phyloP scores from a whole-genome alignment of 1,140 invertebrate species.

The Grapholita molesta region DNA sequence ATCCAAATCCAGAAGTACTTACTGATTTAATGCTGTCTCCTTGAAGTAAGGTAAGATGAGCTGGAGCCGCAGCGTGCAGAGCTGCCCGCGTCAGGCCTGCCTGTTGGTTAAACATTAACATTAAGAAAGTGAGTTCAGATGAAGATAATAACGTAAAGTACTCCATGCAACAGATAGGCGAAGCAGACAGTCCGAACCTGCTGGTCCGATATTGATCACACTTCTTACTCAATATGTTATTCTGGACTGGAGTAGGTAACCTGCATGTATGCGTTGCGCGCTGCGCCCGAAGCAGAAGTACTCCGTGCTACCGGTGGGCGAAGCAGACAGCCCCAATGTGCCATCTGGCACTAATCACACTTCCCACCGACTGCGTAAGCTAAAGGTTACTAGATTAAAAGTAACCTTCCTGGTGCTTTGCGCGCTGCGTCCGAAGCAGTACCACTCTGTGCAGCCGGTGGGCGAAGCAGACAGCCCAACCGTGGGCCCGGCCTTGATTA shows the following conservation, averaged over 20 bases:
- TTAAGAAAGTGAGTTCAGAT: too few relatives aligned
- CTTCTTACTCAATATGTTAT: conserved; percentile 87
- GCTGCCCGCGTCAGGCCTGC: conserved; percentile 88
- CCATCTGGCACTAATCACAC: conserved; percentile 92
- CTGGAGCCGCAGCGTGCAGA: conserved; percentile 79
- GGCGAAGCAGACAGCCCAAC: conserved; percentile 90
- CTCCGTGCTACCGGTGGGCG: conserved; percentile 89
- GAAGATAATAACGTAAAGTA: conserved; percentile 59
- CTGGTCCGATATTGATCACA: conserved; percentile 92
- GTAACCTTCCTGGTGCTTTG: conserved; percentile 85
- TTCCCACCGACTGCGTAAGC: conserved; percentile 88
- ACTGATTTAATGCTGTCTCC: conserved; percentile 42
- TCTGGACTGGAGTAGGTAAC: conserved; percentile 77
- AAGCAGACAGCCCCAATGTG: conserved; percentile 90
- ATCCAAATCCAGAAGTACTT: too few relatives aligned
- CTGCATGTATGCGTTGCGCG: conserved; percentile 86
- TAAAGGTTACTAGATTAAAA: too few relatives aligned
- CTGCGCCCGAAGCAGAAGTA: conserved; percentile 95
- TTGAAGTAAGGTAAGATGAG: conserved; percentile 45
- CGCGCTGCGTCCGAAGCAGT: conserved; percentile 91
- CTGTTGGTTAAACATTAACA: neutral
- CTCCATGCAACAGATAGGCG: conserved; percentile 89
- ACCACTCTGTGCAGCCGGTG: conserved; percentile 92
- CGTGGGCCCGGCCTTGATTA: conserved; percentile 91
- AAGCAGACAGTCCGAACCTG: conserved; percentile 90